These are phyloP conservation scores for Neomonachus schauinslandi DNA, from an alignment of 2,113 vertebrate genomes.

Conservation along the genomic window DNA sequence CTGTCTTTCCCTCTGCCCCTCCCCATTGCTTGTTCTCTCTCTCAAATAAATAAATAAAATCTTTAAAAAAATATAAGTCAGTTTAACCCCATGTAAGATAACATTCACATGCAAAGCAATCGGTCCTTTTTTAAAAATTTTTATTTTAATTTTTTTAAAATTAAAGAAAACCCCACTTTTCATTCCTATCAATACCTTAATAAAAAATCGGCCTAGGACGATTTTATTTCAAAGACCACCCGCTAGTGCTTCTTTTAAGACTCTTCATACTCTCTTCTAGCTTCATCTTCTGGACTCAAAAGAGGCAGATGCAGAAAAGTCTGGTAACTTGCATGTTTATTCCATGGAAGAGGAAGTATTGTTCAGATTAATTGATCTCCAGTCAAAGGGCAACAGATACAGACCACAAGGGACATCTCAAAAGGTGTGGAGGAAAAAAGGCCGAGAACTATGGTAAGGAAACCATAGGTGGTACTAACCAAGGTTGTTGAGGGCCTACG, in stretches of 20 bases:
- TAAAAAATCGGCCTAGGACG: conserved; percentile 42
- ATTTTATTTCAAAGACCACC: not conserved
- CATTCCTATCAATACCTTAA: not conserved
- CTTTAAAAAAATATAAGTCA: not conserved
- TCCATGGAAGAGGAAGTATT: not conserved
- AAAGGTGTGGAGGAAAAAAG: conserved; percentile 91
- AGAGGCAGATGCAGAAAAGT: conserved; percentile 75
- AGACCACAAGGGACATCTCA: conserved; percentile 86
- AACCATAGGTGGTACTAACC: conserved; percentile 88
- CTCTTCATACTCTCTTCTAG: conserved; percentile 13
- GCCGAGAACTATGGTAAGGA: conserved; percentile 90
- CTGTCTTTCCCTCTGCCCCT: not conserved
- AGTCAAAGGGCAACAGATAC: conserved; percentile 86
- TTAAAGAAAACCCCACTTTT: not conserved
- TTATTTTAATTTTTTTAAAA: not conserved
- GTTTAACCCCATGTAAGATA: conserved; percentile 6
- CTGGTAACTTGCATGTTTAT: conserved; percentile 10
- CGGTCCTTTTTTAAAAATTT: not conserved
- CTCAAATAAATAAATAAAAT: not conserved
- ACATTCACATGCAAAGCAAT: conserved; percentile 5
- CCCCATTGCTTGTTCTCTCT: not conserved
- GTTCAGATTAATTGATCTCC: conserved; percentile 77
- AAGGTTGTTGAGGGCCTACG: conserved; percentile 84
- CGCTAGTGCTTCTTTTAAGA: not conserved
- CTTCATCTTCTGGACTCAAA: conserved; percentile 69